These are phyloP conservation scores for Hemicordylus capensis DNA, from an alignment of 2,113 vertebrate genomes.

Conservation along the genomic window DNA sequence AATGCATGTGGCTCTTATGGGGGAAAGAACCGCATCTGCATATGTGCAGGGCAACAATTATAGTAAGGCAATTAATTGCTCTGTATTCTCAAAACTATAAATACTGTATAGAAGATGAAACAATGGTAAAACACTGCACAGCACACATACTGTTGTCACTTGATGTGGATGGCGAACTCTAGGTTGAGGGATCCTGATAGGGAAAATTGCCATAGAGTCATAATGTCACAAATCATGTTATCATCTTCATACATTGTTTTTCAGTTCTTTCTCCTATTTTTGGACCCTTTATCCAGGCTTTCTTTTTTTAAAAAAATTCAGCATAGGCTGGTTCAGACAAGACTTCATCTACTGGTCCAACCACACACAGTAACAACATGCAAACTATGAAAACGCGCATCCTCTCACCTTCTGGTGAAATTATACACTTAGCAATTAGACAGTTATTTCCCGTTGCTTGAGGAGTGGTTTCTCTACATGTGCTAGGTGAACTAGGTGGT, in stretches of 20 bases:
- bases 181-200: not conserved
- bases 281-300: not conserved
- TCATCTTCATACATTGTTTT: conserved; percentile 29
- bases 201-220: conserved; percentile 30
- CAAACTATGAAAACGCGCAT: too few species aligned
- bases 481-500: too few species aligned
- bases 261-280: not conserved
- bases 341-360: too few species aligned
- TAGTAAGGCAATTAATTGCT: conserved; percentile 49
- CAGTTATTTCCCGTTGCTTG: too few species aligned
- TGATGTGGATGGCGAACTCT: conserved; percentile 31
- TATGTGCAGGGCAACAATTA: not conserved
- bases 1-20: not conserved
- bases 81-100: conserved; percentile 50
- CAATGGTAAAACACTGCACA: conserved; percentile 24
- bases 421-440: too few species aligned
- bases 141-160: not conserved
- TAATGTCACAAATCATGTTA: fast-evolving
- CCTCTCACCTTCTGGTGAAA: too few species aligned
- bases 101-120: conserved; percentile 27
- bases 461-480: too few species aligned
- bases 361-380: too few species aligned
- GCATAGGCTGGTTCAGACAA: too few species aligned
- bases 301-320: too few species aligned
- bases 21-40: not conserved